Conservation (phyloP, 2,888 invertebrate genomes). For the Ichneumon xanthorius region DNA sequence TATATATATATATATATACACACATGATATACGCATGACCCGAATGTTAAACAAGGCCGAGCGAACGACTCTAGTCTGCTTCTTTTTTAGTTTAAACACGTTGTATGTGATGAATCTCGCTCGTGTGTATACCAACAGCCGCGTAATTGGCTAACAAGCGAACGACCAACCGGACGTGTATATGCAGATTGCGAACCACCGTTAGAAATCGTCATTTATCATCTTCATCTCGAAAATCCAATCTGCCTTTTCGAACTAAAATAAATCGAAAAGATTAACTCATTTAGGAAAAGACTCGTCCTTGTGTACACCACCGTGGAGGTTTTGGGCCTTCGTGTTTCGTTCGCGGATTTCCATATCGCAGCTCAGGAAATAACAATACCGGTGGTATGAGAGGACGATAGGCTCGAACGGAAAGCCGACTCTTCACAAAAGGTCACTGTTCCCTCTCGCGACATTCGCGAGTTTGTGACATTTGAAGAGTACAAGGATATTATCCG, state of each 20-base stretch:
- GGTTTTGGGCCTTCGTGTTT: conserved; percentile 2
- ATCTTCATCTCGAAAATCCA: neutral
- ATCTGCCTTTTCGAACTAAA: neutral
- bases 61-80: neutral
- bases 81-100: conserved; percentile 2
- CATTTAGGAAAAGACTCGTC: neutral
- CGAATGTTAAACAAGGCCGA: conserved; percentile 35
- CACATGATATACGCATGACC: conserved; percentile 15
- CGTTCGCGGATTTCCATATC: conserved; percentile 11
- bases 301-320: neutral
- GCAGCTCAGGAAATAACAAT: neutral
- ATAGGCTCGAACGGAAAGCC: conserved; percentile 32
- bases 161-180: neutral
- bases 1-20: neutral
- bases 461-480: conserved; percentile 61
- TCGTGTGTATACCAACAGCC: neutral
- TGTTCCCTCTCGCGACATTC: conserved; percentile 56
- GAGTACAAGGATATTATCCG: conserved; percentile 18
- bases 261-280: neutral
- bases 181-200: neutral
- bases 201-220: neutral
- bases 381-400: conserved; percentile 13
- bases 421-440: conserved; percentile 56
- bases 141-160: neutral
- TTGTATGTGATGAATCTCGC: neutral